phyloP scores from a whole-genome alignment of 2,888 invertebrate genomes.

The Drosophila putrida region DNA sequence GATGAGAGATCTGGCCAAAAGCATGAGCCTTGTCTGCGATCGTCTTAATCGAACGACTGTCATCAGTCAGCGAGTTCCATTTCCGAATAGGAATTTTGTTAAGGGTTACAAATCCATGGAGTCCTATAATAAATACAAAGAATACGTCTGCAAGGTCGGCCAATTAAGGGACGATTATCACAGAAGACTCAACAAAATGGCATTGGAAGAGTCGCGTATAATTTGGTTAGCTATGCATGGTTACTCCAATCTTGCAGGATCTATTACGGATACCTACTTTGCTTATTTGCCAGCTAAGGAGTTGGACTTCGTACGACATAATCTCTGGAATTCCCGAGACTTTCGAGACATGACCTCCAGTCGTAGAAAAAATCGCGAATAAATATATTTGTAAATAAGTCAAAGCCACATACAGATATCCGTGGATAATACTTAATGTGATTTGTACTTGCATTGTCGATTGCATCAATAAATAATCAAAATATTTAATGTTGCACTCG shows the following conservation, averaged over 20 bases:
- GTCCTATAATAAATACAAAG: conserved; percentile 9
- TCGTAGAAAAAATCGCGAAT: background rate
- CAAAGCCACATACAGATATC: too few species aligned
- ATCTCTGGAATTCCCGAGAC: conserved; percentile 37
- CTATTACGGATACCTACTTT: conserved; percentile 42
- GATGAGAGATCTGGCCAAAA: conserved; percentile 29
- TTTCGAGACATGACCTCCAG: conserved; percentile 27
- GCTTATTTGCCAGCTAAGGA: conserved; percentile 59
- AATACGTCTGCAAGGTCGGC: background rate
- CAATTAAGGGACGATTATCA: conserved; percentile 13
- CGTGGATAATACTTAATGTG: background rate
- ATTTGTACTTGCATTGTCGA: conserved; percentile 1
- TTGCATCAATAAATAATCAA: conserved; percentile 8
- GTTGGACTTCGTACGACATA: conserved; percentile 38
- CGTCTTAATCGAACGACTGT: background rate
- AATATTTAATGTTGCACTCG: conserved; percentile 2
- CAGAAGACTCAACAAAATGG: conserved; percentile 32
- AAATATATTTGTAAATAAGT: too few species aligned
- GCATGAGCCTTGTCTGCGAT: conserved; percentile 1
- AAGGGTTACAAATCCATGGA: background rate
- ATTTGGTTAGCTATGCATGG: conserved; percentile 60
- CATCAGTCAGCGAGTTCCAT: background rate
- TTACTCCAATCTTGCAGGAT: conserved; percentile 30
- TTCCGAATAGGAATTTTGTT: background rate
- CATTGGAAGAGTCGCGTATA: conserved; percentile 47